Percentiles rank a stretch among this genome's conserved stretches.
These are phyloP conservation scores for Phoenoteleia sp. DNA, from an alignment of 2,888 invertebrate species.

Conservation along the genomic window DNA sequence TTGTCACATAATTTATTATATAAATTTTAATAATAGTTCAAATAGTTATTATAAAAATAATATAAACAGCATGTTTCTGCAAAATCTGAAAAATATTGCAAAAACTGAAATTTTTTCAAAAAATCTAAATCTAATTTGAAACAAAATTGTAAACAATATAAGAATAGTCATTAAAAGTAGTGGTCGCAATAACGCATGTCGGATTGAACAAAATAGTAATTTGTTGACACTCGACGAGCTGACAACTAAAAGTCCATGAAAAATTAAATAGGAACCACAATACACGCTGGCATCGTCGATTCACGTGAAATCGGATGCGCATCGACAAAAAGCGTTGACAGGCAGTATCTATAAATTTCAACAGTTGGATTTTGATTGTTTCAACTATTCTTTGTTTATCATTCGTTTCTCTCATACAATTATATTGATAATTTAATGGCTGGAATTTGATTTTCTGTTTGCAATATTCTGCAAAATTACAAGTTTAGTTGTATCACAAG, in stretches of 20 bases:
- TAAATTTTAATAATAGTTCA: no score
- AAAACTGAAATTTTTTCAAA: no score
- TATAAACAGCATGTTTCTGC: no score
- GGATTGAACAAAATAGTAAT: conserved; percentile 45
- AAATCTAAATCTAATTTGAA: no score
- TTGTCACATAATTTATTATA: no score
- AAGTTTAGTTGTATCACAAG: no score
- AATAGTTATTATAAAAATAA: no score
- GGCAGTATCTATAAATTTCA: conserved; percentile 73
- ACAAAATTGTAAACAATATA: conserved; percentile 41
- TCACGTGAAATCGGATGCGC: conserved; percentile 67
- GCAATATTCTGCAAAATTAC: no score
- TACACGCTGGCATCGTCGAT: conserved; percentile 46
- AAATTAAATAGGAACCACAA: conserved; percentile 58
- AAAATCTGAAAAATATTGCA: no score
- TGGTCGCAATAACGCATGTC: conserved; percentile 23
- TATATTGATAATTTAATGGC: no score
- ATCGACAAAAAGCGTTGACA: conserved; percentile 72
- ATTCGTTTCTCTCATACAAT: no score
- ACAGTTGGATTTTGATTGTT: conserved; percentile 68
- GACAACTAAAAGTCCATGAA: conserved; percentile 54
- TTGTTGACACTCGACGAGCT: conserved; percentile 63
- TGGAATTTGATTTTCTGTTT: no score
- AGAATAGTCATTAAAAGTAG: conserved; percentile 1
- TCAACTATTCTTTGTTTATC: conserved; percentile 67